A percentile compares a stretch with the other conserved stretches of the same genome.
Conservation (phyloP, 2,797 vertebrate species). For the Holocentrus rufus region DNA sequence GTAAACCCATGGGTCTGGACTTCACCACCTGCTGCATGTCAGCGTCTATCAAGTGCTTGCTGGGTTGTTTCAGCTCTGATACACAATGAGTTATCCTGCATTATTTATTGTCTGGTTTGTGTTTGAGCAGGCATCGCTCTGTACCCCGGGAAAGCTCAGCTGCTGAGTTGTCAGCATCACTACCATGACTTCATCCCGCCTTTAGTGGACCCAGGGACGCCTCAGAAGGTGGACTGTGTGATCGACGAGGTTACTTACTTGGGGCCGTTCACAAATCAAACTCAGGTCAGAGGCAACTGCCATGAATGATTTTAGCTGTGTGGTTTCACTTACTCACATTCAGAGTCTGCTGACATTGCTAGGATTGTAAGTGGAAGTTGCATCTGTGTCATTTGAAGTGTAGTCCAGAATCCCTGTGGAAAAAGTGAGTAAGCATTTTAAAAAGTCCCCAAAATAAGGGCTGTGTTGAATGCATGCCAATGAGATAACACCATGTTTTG, state of each 20-base stretch:
- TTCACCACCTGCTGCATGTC: too few species aligned
- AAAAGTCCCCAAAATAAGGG: too few species aligned
- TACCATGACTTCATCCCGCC: slow-evolving; percentile 90
- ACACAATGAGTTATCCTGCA: not conserved
- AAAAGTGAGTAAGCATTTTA: too few species aligned
- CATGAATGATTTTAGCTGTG: not conserved
- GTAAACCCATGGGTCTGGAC: too few species aligned
- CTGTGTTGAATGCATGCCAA: too few species aligned
- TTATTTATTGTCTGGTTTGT: not conserved
- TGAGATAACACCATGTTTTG: too few species aligned
- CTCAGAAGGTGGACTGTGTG: slow-evolving; percentile 83
- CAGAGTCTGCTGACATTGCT: not conserved
- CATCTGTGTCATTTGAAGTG: too few species aligned
- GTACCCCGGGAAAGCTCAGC: slow-evolving; percentile 88
- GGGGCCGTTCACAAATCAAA: slow-evolving; percentile 88
- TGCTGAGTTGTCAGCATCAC: slow-evolving; percentile 92
- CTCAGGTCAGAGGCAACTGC: slow-evolving; percentile 80
- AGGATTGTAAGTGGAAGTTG: not conserved
- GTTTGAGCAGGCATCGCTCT: slow-evolving; percentile 89
- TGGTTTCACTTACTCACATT: not conserved
- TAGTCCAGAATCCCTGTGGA: too few species aligned
- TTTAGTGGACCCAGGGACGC: slow-evolving; percentile 84
- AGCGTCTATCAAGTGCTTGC: too few species aligned
- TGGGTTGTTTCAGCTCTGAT: not conserved
- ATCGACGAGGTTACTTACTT: slow-evolving; percentile 86